A percentile compares a stretch with the other conserved stretches of the same genome.
These are phyloP conservation scores for Caenorhabditis plicata DNA, from an alignment of 2,888 invertebrate genomes.

Conservation along the genomic window DNA sequence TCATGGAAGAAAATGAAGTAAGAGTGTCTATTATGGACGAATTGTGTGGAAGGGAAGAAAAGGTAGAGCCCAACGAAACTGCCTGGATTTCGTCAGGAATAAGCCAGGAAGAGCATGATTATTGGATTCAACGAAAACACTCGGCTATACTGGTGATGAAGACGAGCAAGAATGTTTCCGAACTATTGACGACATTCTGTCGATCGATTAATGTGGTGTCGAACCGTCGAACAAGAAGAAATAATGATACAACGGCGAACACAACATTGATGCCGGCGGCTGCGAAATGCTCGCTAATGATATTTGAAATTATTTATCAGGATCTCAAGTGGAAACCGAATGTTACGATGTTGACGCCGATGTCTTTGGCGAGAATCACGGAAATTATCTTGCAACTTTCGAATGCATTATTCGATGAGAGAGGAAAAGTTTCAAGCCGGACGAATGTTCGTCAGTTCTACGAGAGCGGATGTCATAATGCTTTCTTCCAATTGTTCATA, in stretches of 20 bases:
- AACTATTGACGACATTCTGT: slow-evolving; percentile 29
- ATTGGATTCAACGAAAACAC: slow-evolving; percentile 34
- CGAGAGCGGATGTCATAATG: slow-evolving; percentile 53
- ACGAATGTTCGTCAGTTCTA: slow-evolving; percentile 45
- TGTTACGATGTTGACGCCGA: slow-evolving; percentile 12
- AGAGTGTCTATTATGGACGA: background rate
- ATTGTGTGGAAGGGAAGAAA: slow-evolving; percentile 4
- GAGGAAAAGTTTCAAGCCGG: slow-evolving; percentile 8
- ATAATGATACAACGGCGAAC: slow-evolving; percentile 1
- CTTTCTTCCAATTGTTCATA: slow-evolving; percentile 48
- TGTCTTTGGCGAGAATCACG: slow-evolving; percentile 24
- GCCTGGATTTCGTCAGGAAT: slow-evolving; percentile 19
- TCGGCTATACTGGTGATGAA: slow-evolving; percentile 23
- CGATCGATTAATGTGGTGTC: slow-evolving; percentile 10
- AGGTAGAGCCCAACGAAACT: slow-evolving; percentile 11
- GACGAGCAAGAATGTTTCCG: slow-evolving; percentile 15
- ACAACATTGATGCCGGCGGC: slow-evolving; percentile 7
- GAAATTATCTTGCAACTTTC: slow-evolving; percentile 34
- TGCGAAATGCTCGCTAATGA: slow-evolving; percentile 20
- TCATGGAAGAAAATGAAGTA: background rate
- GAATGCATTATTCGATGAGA: slow-evolving; percentile 42
- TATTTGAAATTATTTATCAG: slow-evolving; percentile 37
- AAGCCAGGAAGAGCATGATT: slow-evolving; percentile 29
- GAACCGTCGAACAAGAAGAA: slow-evolving; percentile 5
- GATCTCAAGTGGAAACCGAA: slow-evolving; percentile 33